Base-by-base conservation (phyloP, 2,113 vertebrate genomes). In the Thalassoma bifasciatum region DNA sequence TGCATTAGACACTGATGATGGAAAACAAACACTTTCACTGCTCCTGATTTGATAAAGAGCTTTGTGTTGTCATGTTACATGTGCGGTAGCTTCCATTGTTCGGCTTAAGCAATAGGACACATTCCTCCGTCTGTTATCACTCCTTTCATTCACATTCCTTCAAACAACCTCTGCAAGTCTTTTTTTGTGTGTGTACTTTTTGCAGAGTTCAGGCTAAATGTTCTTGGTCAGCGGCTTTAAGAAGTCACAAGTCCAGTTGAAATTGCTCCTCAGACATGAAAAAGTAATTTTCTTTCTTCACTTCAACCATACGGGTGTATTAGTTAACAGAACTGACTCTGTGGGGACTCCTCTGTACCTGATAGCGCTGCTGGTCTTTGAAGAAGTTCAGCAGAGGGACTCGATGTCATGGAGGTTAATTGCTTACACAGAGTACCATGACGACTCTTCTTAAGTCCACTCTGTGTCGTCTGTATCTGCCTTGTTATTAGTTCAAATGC, bases 351-450 rank as follows among this genome's bases (percentile, higher is more conserved):
- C 56, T 21, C 66, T 74, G 83, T 50, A 46, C 81, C 77, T 79
- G 77, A 81, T 83, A 59, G 66, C 65, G 66, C 38, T 1, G 37
- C 36, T 60, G 69, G 40, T 88, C 79, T 83, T 84, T 87, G 66
- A 88, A 80, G 72, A 80, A 49, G 59, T 83, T 70, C 57, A 59
- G 64, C 70, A 23, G 19, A 60, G 44, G 68, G 73, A 69, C 54
- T 87, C 73, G 1, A 69, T 82, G 89, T 89, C 89, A 69, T 75
- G 0, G 67, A 73, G 89, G 89, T 92, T 92, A 92, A 93, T 93
- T 91, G 75, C 82, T 84, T 82, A 82, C 52, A 77, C 72, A 65
- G 74, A 75, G 49, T 58, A 77, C 72, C 75, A 62, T 66, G 73
- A 63, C 85, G 47, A 64, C 81, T 79, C 81, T 82, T 80, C 72